Evolutionary conservation across 2,888 invertebrate species (phyloP).

Genomic region (Dilophus febrilis): DNA sequence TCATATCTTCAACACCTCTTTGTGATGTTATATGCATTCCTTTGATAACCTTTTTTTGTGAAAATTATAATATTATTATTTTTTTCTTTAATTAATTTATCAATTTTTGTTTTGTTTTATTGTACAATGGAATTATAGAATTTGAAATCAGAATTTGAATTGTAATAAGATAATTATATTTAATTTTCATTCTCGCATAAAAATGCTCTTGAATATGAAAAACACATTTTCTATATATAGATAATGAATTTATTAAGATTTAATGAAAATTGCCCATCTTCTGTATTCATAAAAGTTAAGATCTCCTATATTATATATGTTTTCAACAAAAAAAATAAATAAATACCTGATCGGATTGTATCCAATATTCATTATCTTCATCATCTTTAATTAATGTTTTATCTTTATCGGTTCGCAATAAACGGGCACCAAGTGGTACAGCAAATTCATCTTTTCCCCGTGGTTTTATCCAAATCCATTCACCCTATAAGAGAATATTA

Average conservation of each 20-base stretch:
- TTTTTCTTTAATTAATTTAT: no score
- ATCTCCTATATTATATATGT: no score
- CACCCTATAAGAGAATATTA: constrained; percentile 39
- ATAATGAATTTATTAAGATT: no score
- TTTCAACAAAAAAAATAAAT: no score
- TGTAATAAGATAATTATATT: neutral
- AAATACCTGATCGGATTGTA: constrained; percentile 38
- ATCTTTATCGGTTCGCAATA: constrained; percentile 58
- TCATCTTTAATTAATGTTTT: constrained; percentile 68
- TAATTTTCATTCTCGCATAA: neutral
- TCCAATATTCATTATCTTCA: constrained; percentile 54
- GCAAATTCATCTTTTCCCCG: constrained; percentile 50
- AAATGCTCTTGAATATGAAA: no score
- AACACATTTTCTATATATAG: no score
- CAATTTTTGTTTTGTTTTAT: no score
- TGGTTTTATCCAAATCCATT: constrained; percentile 80
- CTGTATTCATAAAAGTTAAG: no score
- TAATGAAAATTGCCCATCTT: no score
- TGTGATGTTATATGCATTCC: constrained; percentile 64
- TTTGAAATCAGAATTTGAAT: neutral
- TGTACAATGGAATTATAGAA: no score
- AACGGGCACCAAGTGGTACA: constrained; percentile 69
- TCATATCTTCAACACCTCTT: constrained; percentile 87
- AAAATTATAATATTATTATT: no score
- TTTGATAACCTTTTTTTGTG: constrained; percentile 25